Base-by-base conservation (phyloP, 2,113 vertebrate species). In the Pontoporia blainvillei region DNA sequence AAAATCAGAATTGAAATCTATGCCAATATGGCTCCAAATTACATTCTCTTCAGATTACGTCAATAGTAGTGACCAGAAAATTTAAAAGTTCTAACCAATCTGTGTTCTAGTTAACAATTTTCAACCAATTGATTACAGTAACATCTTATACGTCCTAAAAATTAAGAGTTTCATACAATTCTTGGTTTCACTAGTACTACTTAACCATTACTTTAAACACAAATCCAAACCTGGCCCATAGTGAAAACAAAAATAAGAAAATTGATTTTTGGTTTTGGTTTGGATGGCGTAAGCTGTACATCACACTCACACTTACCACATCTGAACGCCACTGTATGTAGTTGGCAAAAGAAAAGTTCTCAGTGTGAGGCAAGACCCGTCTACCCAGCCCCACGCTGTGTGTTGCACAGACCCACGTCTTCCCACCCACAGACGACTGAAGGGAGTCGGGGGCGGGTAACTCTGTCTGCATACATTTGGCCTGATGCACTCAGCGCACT, bases 241-340 rank as follows among this genome's bases (percentile, higher is more conserved):
- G 18, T 25, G 29, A 39, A 84, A 64, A n/a, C 14, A 46, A 41
- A 72, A 31, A n/a, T 21, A 39, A 59, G 29, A 64, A 41, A 86
- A 61, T 29, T 36, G 4, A 36, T 1, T 21, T 72, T 29, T 41
- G 49, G 76, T 8, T 46, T 34, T 71, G 61, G 20, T 52, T 81
- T 66, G 4, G 57, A 41, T 3, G 4, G 2, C 6, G 2, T 36
- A 11, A 13, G 52, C 14, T 15, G 8, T 6, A 2, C 2, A 6
- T 2, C 2, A 2, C 21, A 49, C 1, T 2, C 3, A 2, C 14
- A 6, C 31, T 31, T 78, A 2, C 25, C 6, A 21, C 6, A 31
- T 3, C 52, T 27, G 52, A 25, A 25, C 5, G 57, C n/a, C 29
- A 3, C 11, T 17, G 1, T 23, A 9, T 2, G 9, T 3, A 10